Evolutionary conservation across 1,140 invertebrate species (phyloP).

Genomic region (Ceratitis capitata): DNA sequence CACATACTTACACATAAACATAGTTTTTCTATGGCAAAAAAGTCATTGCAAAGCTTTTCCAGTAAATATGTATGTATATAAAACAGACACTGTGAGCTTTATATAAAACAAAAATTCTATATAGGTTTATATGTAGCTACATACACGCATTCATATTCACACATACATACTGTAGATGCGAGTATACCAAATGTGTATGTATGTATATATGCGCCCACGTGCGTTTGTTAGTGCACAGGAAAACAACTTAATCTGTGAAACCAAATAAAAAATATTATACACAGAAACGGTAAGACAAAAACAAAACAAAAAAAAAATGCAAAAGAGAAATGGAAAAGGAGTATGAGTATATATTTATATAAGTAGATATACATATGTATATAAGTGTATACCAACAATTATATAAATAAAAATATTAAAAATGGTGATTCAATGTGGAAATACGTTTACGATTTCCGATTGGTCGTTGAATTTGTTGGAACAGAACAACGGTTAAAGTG

Average conservation of each 20-base stretch:
- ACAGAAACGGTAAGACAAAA: conserved; percentile 28
- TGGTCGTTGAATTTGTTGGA: neutral
- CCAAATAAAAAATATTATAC: conserved; percentile 21
- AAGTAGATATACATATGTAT: neutral
- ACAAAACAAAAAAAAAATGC: neutral
- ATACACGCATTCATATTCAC: neutral
- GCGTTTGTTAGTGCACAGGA: too few relatives aligned
- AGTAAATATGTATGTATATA: too few relatives aligned
- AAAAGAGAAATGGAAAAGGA: neutral
- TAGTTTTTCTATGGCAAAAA: neutral
- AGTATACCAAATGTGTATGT: neutral
- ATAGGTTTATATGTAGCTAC: neutral
- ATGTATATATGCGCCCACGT: neutral
- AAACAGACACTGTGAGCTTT: neutral
- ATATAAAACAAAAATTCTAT: neutral
- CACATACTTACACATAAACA: too few relatives aligned
- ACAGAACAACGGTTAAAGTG: neutral
- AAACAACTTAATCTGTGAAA: conserved; percentile 36
- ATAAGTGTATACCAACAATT: neutral
- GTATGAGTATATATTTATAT: too few relatives aligned
- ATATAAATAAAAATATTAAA: conserved; percentile 2
- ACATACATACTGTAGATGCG: neutral
- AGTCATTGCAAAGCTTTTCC: neutral
- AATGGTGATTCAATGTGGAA: conserved; percentile 16
- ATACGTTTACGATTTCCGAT: conserved; percentile 27